A percentile compares a stretch with the other conserved stretches of the same genome.
Evolutionary conservation across 2,113 vertebrate genomes (phyloP).

Genomic region (Triplophysa rosa): DNA sequence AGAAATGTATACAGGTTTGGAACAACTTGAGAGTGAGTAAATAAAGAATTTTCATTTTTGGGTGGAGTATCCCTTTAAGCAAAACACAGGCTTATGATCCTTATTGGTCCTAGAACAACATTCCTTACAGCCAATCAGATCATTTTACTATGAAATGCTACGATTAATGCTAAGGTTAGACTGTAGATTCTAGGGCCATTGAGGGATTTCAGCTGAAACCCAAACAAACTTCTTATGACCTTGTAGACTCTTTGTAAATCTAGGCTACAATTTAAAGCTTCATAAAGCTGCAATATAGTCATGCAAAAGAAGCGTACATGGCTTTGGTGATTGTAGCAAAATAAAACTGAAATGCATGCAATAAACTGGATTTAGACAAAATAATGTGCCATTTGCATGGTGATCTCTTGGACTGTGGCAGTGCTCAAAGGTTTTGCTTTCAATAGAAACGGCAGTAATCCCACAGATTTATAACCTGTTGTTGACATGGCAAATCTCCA

Average conservation of each 20-base stretch:
- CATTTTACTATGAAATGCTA: too few species aligned
- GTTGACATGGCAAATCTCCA: slow-evolving; percentile 33
- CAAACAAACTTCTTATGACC: background rate
- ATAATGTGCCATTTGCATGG: slow-evolving; percentile 3
- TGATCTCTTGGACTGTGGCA: slow-evolving; percentile 36
- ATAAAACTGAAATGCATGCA: slow-evolving; percentile 26
- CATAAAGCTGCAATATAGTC: slow-evolving; percentile 18
- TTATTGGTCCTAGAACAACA: too few species aligned
- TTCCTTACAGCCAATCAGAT: too few species aligned
- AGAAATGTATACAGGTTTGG: too few species aligned
- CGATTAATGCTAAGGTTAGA: too few species aligned
- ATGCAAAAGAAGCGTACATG: slow-evolving; percentile 12
- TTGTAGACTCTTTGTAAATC: slow-evolving; percentile 1
- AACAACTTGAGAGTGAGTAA: too few species aligned
- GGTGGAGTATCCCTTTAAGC: too few species aligned
- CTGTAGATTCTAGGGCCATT: too few species aligned
- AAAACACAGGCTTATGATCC: too few species aligned
- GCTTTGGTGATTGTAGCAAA: slow-evolving; percentile 13
- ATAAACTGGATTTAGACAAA: slow-evolving; percentile 11
- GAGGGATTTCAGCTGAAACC: too few species aligned
- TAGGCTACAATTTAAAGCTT: slow-evolving; percentile 23
- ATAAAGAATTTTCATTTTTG: too few species aligned
- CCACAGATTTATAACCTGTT: slow-evolving; percentile 55
- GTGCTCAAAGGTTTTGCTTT: slow-evolving; percentile 41
- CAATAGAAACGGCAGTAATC: slow-evolving; percentile 38